A percentile compares a stretch with the other conserved stretches of the same genome.
These are phyloP conservation scores for Panzeria rudis DNA, from an alignment of 2,888 invertebrate species.

Conservation along the genomic window DNA sequence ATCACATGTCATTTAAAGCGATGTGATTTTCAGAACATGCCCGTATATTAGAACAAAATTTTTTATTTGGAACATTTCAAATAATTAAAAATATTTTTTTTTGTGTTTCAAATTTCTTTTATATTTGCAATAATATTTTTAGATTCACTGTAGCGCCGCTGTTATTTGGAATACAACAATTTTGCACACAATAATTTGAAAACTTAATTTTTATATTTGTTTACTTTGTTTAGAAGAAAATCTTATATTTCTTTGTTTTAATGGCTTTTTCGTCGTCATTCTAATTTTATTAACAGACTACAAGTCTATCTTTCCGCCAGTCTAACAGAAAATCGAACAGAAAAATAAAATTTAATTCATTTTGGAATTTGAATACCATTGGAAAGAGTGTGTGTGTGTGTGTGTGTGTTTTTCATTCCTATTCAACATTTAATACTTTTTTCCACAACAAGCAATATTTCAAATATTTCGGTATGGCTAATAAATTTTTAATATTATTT, in stretches of 20 bases:
- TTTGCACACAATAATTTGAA: too few relatives aligned
- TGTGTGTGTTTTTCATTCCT: too few relatives aligned
- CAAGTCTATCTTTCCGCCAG: background rate
- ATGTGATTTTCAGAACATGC: too few relatives aligned
- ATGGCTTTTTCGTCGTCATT: background rate
- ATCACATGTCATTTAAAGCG: too few relatives aligned
- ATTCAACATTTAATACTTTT: background rate
- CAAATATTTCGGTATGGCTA: conserved; percentile 27
- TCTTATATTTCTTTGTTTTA: background rate
- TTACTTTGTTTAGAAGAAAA: background rate
- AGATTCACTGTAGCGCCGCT: too few relatives aligned
- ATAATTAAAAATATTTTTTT: too few relatives aligned
- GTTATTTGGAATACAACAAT: too few relatives aligned
- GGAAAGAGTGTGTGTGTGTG: background rate
- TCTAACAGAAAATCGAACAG: too few relatives aligned
- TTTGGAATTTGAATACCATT: background rate
- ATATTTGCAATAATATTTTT: too few relatives aligned
- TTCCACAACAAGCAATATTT: background rate
- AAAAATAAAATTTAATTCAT: background rate
- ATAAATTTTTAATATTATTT: conserved; percentile 33
- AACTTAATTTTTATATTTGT: background rate
- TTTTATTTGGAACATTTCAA: too few relatives aligned
- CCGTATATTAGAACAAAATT: too few relatives aligned
- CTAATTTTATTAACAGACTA: background rate
- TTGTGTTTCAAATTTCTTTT: too few relatives aligned